Percentiles rank a stretch among this genome's conserved stretches.
These are phyloP conservation scores for Pycnomerus fuliginosus DNA, from an alignment of 2,888 invertebrate genomes.

Conservation along the genomic window DNA sequence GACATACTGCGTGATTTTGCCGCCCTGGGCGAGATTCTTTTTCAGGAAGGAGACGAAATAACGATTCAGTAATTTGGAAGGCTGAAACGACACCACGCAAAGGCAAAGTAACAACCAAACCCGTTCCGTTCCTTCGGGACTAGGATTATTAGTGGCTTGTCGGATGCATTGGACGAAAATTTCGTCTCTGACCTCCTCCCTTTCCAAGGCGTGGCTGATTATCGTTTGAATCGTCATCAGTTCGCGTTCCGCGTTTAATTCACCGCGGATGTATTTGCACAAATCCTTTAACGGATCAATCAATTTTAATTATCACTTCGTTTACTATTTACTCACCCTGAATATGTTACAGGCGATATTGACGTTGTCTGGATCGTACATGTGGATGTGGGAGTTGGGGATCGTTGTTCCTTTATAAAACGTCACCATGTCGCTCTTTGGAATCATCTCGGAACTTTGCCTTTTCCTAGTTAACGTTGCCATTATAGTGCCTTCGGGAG, in stretches of 20 bases:
- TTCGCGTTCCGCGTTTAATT: conserved; percentile 81
- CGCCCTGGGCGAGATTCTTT: conserved; percentile 67
- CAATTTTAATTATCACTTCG: no score
- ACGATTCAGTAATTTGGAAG: conserved; percentile 77
- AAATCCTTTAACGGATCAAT: no score
- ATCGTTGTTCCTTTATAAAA: conserved; percentile 87
- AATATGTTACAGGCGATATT: conserved; percentile 87
- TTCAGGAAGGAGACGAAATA: conserved; percentile 77
- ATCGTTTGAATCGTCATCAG: conserved; percentile 80
- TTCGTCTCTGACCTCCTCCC: conserved; percentile 90
- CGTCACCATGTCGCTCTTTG: conserved; percentile 90
- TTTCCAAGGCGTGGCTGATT: conserved; percentile 82
- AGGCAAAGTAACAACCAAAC: conserved; percentile 88
- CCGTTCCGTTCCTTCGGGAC: conserved; percentile 77
- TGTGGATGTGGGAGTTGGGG: conserved; percentile 89
- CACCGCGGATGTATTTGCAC: conserved; percentile 86
- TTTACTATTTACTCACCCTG: no score
- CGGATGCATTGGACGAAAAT: conserved; percentile 86
- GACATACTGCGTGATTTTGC: conserved; percentile 78
- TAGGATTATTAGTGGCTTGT: conserved; percentile 87
- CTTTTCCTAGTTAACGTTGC: conserved; percentile 79
- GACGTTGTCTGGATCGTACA: conserved; percentile 94
- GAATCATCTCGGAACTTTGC: conserved; percentile 76
- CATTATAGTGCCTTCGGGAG: conserved; percentile 85
- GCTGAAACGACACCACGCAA: conserved; percentile 89